phyloP scores from a whole-genome alignment of 1,140 invertebrate species.

The Arctopsyche grandis region DNA sequence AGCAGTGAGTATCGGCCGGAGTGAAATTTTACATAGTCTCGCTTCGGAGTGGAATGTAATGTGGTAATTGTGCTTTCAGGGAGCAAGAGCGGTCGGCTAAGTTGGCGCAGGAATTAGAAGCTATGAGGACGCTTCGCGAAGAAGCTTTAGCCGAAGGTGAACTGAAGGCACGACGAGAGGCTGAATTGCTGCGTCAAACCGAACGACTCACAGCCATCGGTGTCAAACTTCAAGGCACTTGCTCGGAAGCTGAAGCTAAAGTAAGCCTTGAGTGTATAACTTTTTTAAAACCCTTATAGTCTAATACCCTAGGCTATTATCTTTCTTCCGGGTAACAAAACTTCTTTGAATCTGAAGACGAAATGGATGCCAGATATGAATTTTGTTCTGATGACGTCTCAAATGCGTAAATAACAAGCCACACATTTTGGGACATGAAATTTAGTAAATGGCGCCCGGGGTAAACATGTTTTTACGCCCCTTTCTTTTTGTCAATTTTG shows the following conservation, averaged over 20 bases:
- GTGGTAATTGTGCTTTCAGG: slow-evolving; percentile 31
- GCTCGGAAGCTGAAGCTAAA: slow-evolving; percentile 52
- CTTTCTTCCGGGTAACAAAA: too few relatives aligned
- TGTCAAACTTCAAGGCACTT: slow-evolving; percentile 49
- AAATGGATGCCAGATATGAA: too few relatives aligned
- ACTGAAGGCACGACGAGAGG: slow-evolving; percentile 44
- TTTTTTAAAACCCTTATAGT: too few relatives aligned
- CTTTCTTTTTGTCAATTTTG: too few relatives aligned
- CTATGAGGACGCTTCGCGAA: slow-evolving; percentile 28
- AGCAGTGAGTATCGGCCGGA: slow-evolving; percentile 57
- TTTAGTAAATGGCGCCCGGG: too few relatives aligned
- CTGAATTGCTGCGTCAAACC: slow-evolving; percentile 47
- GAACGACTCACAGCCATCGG: slow-evolving; percentile 48
- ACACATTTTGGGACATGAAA: too few relatives aligned
- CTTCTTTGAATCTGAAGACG: too few relatives aligned
- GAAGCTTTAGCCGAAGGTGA: slow-evolving; percentile 48
- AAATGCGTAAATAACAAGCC: too few relatives aligned
- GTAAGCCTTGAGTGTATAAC: slow-evolving; percentile 27
- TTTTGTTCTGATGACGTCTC: too few relatives aligned
- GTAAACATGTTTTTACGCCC: too few relatives aligned
- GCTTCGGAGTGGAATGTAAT: neutral
- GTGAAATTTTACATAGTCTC: neutral
- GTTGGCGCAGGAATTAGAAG: slow-evolving; percentile 41
- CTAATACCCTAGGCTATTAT: too few relatives aligned
- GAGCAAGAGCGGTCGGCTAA: slow-evolving; percentile 44